phyloP scores from a whole-genome alignment of 2,888 invertebrate species.

The Tromatobia lineatoria region DNA sequence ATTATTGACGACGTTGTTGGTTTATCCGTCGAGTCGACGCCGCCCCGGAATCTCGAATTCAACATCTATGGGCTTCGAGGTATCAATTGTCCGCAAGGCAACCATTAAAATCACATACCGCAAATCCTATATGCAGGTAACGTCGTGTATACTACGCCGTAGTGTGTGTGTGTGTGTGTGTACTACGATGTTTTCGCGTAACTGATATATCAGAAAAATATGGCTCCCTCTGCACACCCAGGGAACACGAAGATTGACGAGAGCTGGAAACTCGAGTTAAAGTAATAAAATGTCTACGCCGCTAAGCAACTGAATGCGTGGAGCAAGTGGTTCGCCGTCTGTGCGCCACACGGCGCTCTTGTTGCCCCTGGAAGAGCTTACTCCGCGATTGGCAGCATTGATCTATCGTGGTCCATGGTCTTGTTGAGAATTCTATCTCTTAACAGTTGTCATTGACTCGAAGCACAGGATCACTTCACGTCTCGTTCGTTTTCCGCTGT shows the following conservation, averaged over 20 bases:
- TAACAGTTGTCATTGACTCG: not conserved
- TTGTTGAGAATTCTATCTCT: not conserved
- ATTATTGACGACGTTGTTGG: constrained; percentile 49
- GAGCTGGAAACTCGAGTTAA: constrained; percentile 29
- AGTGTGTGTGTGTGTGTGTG: constrained; percentile 77
- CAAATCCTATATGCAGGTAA: constrained; percentile 63
- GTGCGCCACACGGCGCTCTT: constrained; percentile 27
- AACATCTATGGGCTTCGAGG: constrained; percentile 55
- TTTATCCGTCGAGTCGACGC: constrained; percentile 18
- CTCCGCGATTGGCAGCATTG: constrained; percentile 8
- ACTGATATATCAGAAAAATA: constrained; percentile 87
- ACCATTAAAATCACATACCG: constrained; percentile 66
- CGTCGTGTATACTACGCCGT: constrained; percentile 59
- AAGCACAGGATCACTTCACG: not conserved
- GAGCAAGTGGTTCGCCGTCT: constrained; percentile 8
- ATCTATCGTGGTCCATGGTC: not conserved
- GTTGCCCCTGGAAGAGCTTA: not conserved
- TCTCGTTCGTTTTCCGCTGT: not conserved
- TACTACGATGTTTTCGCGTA: constrained; percentile 85
- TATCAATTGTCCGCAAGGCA: constrained; percentile 63
- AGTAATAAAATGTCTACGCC: not conserved
- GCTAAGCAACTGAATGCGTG: constrained; percentile 33
- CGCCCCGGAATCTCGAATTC: constrained; percentile 42
- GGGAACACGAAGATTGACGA: constrained; percentile 78
- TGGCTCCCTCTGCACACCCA: constrained; percentile 88